phyloP scores from a whole-genome alignment of 2,888 invertebrate genomes.

The Malachius bipustulatus region DNA sequence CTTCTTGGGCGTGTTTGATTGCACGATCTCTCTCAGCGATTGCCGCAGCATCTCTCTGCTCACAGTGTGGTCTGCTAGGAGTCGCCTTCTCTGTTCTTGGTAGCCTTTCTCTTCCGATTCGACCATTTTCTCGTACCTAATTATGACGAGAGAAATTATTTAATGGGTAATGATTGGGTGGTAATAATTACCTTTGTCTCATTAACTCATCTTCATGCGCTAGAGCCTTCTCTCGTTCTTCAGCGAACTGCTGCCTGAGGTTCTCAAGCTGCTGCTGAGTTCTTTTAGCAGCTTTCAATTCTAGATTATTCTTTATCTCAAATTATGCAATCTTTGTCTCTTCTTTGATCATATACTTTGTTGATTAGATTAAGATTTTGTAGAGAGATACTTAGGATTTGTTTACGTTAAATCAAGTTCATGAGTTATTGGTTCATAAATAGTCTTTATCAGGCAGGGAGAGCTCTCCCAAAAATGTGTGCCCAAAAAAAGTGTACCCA shows the following conservation, averaged over 20 bases:
- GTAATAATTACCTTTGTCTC: constrained; percentile 38
- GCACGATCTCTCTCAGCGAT: constrained; percentile 38
- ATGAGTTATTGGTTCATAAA: too few relatives aligned
- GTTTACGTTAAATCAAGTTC: too few relatives aligned
- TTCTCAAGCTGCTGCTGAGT: constrained; percentile 49
- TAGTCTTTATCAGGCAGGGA: too few relatives aligned
- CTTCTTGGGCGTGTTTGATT: constrained; percentile 38
- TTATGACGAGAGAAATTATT: too few relatives aligned
- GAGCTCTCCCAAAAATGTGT: too few relatives aligned
- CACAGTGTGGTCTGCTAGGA: constrained; percentile 42
- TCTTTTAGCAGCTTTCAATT: constrained; percentile 46
- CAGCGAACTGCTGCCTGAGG: constrained; percentile 46
- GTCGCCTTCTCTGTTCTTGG: constrained; percentile 42
- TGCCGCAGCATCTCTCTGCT: constrained; percentile 36
- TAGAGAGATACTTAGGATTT: too few relatives aligned
- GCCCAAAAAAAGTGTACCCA: too few relatives aligned
- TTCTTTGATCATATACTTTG: too few relatives aligned
- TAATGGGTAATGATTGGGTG: too few relatives aligned
- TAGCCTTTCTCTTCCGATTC: constrained; percentile 44
- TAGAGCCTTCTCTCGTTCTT: constrained; percentile 50
- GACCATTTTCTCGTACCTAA: constrained; percentile 44
- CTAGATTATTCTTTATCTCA: too few relatives aligned
- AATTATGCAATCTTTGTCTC: too few relatives aligned
- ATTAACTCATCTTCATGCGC: constrained; percentile 49
- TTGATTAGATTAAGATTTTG: too few relatives aligned